phyloP scores from a whole-genome alignment of 2,113 vertebrate species.

The Heteronetta atricapilla region DNA sequence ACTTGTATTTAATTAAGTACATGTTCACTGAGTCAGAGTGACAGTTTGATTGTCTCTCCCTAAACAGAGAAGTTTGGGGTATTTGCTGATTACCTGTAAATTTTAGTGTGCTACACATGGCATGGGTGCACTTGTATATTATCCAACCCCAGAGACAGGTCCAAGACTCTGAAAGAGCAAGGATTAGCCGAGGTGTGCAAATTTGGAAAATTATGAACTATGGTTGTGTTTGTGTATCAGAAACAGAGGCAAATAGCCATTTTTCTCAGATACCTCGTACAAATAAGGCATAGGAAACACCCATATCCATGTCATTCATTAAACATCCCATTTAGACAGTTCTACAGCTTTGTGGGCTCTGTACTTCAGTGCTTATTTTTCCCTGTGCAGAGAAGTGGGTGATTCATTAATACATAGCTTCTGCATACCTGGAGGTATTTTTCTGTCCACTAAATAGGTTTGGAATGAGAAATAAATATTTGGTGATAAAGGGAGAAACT shows the following conservation, averaged over 20 bases:
- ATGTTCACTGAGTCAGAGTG: background rate
- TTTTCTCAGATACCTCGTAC: background rate
- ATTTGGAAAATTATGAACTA: background rate
- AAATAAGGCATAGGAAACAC: background rate
- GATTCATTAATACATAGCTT: background rate
- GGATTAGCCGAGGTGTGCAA: background rate
- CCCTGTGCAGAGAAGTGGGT: background rate
- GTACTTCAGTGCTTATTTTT: background rate
- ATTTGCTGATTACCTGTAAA: background rate
- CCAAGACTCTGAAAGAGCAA: background rate
- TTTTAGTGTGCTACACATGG: background rate
- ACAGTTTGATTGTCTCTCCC: background rate
- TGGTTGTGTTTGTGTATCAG: background rate
- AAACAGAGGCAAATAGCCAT: background rate
- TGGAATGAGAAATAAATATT: background rate
- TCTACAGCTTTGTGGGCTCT: background rate
- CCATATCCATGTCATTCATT: background rate
- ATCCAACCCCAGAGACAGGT: background rate
- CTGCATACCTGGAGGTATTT: background rate
- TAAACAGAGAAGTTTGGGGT: background rate
- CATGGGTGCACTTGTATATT: background rate
- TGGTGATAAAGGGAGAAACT: background rate
- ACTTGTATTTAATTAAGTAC: background rate
- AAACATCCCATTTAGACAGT: background rate
- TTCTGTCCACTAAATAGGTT: background rate